A percentile compares a stretch with the other conserved stretches of the same genome.
Evolutionary conservation across 1,140 invertebrate species (phyloP).

Genomic region (Gryon sp.): DNA sequence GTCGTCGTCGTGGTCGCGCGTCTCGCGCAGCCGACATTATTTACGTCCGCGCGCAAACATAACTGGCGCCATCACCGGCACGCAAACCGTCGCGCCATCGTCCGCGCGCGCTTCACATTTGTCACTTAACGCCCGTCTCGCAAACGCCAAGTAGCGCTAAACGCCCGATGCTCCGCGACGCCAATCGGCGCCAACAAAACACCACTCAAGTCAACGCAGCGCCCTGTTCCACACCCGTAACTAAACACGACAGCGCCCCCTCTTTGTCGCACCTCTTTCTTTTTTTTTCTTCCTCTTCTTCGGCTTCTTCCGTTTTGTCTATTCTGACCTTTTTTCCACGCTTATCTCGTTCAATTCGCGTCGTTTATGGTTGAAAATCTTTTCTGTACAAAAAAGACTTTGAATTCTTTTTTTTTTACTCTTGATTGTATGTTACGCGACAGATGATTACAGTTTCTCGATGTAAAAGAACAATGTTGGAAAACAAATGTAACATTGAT

Average conservation of each 20-base stretch:
- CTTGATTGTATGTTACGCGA: too few relatives aligned
- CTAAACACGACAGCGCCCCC: neutral
- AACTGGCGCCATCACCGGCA: conserved; percentile 52
- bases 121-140: conserved; percentile 43
- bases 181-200: conserved; percentile 73
- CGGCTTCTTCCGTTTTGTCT: neutral
- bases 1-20: conserved; percentile 27
- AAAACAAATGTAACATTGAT: too few relatives aligned
- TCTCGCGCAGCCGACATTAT: conserved; percentile 39
- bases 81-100: conserved; percentile 52
- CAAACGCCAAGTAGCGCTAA: conserved; percentile 29
- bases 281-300: conserved; percentile 1
- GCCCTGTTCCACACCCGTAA: conserved; percentile 41
- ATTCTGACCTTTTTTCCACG: too few relatives aligned
- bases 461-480: too few relatives aligned
- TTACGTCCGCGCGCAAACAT: conserved; percentile 40
- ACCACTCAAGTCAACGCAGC: conserved; percentile 78
- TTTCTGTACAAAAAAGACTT: too few relatives aligned
- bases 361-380: too few relatives aligned
- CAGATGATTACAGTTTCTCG: too few relatives aligned
- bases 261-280: neutral
- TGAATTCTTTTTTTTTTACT: too few relatives aligned
- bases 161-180: conserved; percentile 54
- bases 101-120: conserved; percentile 57
- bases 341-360: neutral